Evolutionary conservation across 2,113 vertebrate genomes (phyloP).

Genomic region (Capreolus pygargus): DNA sequence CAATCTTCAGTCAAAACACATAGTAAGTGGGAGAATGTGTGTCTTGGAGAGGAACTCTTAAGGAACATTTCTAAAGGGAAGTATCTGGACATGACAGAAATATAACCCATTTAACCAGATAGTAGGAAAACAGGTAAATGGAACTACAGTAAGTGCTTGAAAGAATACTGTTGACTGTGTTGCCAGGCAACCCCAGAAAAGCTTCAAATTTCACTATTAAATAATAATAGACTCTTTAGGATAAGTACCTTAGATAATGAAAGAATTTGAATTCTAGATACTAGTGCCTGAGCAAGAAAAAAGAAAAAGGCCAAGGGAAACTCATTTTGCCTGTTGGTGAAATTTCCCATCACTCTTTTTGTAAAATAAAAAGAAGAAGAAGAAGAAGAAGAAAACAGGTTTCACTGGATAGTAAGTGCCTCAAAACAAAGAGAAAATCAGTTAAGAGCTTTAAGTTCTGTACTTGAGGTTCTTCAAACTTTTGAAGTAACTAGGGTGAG

Average conservation of each 20-base stretch:
- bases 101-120: background rate
- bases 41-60: background rate
- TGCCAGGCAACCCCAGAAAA: background rate
- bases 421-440: background rate
- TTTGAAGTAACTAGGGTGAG: background rate
- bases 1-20: background rate
- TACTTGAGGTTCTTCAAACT: background rate
- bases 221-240: slow-evolving; percentile 23
- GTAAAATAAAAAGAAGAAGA: background rate
- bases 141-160: background rate
- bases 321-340: background rate
- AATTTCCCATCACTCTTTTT: background rate
- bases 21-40: background rate
- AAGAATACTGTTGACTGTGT: background rate
- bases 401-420: background rate
- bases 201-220: slow-evolving; percentile 20
- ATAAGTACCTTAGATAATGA: slow-evolving; percentile 25
- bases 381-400: background rate
- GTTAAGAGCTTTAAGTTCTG: background rate
- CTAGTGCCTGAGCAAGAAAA: background rate
- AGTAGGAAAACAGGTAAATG: background rate
- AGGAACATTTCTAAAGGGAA: background rate
- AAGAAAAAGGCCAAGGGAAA: background rate
- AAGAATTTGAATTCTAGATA: background rate
- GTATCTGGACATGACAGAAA: background rate